Evolutionary conservation across 2,888 invertebrate genomes (phyloP).

Genomic region (Drosophila anceps): DNA sequence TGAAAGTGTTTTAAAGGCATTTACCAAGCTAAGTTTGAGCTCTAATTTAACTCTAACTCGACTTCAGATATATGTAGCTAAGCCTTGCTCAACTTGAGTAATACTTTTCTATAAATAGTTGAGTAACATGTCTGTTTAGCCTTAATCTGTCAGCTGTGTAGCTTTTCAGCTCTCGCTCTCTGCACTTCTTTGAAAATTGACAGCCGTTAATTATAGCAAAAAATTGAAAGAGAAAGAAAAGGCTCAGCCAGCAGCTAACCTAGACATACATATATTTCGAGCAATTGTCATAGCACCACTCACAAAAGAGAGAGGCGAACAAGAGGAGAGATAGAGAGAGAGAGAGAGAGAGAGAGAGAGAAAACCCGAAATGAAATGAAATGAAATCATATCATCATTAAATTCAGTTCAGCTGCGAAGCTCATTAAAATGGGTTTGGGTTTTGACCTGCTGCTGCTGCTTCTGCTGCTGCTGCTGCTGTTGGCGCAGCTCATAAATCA

Average conservation of each 20-base stretch:
- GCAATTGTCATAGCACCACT: background rate
- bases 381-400: conserved; percentile 53
- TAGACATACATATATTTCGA: background rate
- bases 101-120: background rate
- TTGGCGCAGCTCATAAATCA: conserved; percentile 60
- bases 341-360: background rate
- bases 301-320: background rate
- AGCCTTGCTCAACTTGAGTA: background rate
- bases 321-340: background rate
- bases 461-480: background rate
- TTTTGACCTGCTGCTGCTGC: conserved; percentile 4
- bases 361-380: background rate
- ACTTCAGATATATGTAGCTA: background rate
- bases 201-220: conserved; percentile 5
- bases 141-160: background rate
- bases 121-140: background rate
- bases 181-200: background rate
- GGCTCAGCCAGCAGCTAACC: background rate
- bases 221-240: background rate
- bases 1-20: background rate
- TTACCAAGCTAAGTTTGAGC: background rate
- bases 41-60: background rate
- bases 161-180: background rate
- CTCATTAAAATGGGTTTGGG: conserved; percentile 58
- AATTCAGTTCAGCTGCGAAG: conserved; percentile 55